Base-by-base conservation (phyloP, 2,797 vertebrate species). In the Eulemur rubriventer region DNA sequence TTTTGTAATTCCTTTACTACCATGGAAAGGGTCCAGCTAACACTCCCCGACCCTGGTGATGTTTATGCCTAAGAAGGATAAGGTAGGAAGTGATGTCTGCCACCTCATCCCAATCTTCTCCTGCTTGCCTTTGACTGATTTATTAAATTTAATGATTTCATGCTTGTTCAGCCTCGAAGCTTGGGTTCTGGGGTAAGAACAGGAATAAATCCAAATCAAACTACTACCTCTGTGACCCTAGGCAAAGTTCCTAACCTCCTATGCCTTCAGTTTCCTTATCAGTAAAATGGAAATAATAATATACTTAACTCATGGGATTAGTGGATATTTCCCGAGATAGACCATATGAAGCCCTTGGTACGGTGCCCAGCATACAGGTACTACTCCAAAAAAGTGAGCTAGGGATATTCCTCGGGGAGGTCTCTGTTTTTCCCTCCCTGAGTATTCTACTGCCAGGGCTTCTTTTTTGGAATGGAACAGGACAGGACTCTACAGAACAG, bases 141-240 rank as follows among this genome's bases (percentile, higher is more conserved):
- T 82, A 94, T 73, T 95, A 61, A 30, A 95, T 63, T 75, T 65
- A 70, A 79, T 93, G 35, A 94, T 75, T 93, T 90, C 38, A 72
- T 1, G 52, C 13, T 67, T 79, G 22, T 24, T 70, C 46, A 96
- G 28, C 10, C 73, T 96, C 50, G 38, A 48, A 65, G 59, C 38
- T 92, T n/a, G 30, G 17, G 61, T 85, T 95, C 69, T 93, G 33
- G 79, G 38, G 26, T 92, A 78, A 94, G 57, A 95, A 0, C 55
- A 89, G 55, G 4, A 38, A 30, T 75, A 52, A 85, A 92, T 75
- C 38, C 26, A 90, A 89, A 93, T 59, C 18, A 33, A 94, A 86
- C 33, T 65, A 30, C 1, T 14, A 88, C 63, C 46, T 86, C 35
- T 76, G 52, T 52, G 38, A 67, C 20, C 35, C n/a, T 67, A 38